phyloP scores from a whole-genome alignment of 2,888 invertebrate genomes.

The Polydrusus cervinus region DNA sequence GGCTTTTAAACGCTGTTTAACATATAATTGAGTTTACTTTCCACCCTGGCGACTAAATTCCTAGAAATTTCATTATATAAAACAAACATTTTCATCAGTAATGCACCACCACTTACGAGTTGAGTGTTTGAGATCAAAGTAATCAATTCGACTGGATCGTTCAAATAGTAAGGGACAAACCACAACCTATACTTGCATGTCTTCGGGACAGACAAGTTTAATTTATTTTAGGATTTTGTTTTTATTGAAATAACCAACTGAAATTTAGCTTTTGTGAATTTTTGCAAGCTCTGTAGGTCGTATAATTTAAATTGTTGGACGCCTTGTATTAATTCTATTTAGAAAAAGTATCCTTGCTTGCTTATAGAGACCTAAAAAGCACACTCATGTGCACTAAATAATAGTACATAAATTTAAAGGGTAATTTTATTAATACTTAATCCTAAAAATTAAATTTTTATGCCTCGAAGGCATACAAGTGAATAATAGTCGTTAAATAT shows the following conservation, averaged over 20 bases:
- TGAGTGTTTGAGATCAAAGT: constrained; percentile 25
- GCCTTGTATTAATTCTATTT: no score
- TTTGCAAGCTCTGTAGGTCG: no score
- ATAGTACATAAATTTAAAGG: no score
- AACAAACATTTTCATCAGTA: not conserved
- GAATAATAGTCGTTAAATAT: not conserved
- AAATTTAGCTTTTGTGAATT: no score
- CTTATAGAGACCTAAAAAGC: no score
- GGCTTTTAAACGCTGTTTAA: not conserved
- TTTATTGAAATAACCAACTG: not conserved
- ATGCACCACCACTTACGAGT: not conserved
- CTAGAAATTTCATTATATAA: constrained; percentile 9
- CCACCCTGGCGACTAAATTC: not conserved
- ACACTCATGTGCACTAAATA: no score
- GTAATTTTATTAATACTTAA: no score
- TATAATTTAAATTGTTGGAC: no score
- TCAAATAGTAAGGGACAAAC: not conserved
- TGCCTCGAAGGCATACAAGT: not conserved
- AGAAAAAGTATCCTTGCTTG: no score
- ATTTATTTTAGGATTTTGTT: not conserved
- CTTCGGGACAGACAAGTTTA: not conserved
- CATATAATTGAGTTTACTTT: constrained; percentile 13
- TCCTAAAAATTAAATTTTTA: no score
- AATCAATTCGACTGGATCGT: constrained; percentile 23
- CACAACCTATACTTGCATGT: not conserved